phyloP scores from a whole-genome alignment of 2,113 vertebrate species.

The Felis chaus region DNA sequence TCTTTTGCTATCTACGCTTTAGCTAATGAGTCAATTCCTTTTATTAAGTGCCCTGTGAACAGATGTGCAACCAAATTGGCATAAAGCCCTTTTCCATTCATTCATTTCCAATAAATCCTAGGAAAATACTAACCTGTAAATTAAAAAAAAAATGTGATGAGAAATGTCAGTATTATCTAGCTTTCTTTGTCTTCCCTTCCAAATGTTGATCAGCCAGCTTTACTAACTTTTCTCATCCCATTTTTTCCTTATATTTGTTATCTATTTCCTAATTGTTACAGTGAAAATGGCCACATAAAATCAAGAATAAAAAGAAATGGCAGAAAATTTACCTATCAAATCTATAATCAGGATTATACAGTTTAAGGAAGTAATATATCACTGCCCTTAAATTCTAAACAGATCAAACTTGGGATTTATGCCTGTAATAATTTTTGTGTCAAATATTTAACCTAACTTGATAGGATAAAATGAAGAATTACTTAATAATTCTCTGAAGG shows the following conservation, averaged over 20 bases:
- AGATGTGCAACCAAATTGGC: background rate
- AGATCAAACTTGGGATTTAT: background rate
- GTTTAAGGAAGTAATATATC: background rate
- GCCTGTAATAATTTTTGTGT: conserved; percentile 52
- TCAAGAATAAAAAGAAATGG: background rate
- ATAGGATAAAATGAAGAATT: conserved; percentile 66
- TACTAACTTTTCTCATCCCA: background rate
- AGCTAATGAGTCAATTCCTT: background rate
- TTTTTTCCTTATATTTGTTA: background rate
- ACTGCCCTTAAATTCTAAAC: background rate
- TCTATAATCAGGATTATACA: background rate
- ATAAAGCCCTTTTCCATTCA: background rate
- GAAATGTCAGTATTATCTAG: background rate
- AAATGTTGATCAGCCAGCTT: background rate
- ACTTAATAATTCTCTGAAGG: conserved; percentile 70
- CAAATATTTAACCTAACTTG: conserved; percentile 72
- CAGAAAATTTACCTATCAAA: background rate
- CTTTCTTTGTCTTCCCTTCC: background rate
- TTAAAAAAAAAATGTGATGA: background rate
- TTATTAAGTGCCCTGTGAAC: background rate
- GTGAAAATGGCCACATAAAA: background rate
- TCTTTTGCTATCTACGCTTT: background rate
- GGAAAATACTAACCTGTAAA: background rate
- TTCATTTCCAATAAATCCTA: background rate
- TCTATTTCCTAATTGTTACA: background rate